Evolutionary conservation across 2,797 vertebrate genomes (phyloP).

Genomic region (Amblyraja radiata): DNA sequence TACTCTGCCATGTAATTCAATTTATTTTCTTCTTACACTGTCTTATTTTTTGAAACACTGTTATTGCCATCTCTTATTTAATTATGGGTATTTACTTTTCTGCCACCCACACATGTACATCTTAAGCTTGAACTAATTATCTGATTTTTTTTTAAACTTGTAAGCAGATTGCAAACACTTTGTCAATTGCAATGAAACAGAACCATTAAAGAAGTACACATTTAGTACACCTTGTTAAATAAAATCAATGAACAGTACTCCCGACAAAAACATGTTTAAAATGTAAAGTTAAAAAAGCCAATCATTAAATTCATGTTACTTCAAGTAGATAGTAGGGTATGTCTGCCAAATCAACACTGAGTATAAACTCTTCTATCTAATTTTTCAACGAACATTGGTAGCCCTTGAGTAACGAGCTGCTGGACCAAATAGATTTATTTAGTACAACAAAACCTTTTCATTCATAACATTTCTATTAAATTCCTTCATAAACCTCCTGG

Average conservation of each 20-base stretch:
- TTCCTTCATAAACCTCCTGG: background rate
- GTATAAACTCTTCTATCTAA: background rate
- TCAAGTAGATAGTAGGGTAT: background rate
- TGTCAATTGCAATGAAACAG: background rate
- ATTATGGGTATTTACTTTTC: background rate
- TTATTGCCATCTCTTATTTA: background rate
- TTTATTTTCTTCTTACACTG: background rate
- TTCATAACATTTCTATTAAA: background rate
- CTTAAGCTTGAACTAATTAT: background rate
- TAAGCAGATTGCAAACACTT: background rate
- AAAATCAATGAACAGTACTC: background rate
- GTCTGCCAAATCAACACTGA: background rate
- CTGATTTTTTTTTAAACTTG: background rate
- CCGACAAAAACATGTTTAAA: background rate
- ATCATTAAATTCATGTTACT: background rate
- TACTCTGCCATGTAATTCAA: background rate
- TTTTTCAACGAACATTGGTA: background rate
- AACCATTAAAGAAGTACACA: background rate
- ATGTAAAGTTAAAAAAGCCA: background rate
- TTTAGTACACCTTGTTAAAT: background rate
- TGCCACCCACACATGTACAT: background rate
- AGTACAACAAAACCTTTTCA: background rate
- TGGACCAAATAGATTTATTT: background rate
- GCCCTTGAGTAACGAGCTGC: background rate
- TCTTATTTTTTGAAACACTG: background rate